phyloP scores from a whole-genome alignment of 2,888 invertebrate species.

The Clitarchus hookeri region DNA sequence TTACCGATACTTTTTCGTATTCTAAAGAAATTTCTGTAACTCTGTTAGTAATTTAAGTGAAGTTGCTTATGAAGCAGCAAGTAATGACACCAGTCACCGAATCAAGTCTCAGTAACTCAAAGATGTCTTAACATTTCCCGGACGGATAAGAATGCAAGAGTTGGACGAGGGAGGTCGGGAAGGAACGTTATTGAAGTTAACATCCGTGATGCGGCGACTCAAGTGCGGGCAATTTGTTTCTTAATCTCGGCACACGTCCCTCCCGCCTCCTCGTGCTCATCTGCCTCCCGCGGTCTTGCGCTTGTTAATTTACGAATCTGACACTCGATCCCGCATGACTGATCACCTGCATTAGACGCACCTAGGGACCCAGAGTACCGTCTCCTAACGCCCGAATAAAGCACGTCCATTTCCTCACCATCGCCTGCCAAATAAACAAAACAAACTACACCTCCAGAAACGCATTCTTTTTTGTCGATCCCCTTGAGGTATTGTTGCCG shows the following conservation, averaged over 20 bases:
- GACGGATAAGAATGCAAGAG: too few species aligned
- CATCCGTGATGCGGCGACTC: not conserved
- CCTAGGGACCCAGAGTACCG: not conserved
- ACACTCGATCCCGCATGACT: conserved; percentile 10
- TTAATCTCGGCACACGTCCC: not conserved
- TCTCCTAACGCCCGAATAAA: conserved; percentile 10
- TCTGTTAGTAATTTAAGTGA: too few species aligned
- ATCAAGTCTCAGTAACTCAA: too few species aligned
- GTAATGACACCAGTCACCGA: too few species aligned
- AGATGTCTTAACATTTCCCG: too few species aligned
- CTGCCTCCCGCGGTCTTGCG: not conserved
- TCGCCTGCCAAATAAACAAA: not conserved
- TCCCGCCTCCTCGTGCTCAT: not conserved
- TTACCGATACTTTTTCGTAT: too few species aligned
- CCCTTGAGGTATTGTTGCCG: not conserved
- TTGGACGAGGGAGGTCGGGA: too few species aligned
- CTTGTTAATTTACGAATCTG: conserved; percentile 14
- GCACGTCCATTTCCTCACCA: not conserved
- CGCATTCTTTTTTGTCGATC: not conserved
- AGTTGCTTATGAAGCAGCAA: too few species aligned
- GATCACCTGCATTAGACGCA: conserved; percentile 1
- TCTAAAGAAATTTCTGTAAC: too few species aligned
- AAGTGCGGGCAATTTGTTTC: conserved; percentile 3
- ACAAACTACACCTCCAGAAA: not conserved
- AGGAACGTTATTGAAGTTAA: not conserved